Percentiles rank a stretch among this genome's conserved stretches.
These are phyloP conservation scores for Hemichromis elongatus DNA, from an alignment of 2,113 vertebrate genomes.

Conservation along the genomic window DNA sequence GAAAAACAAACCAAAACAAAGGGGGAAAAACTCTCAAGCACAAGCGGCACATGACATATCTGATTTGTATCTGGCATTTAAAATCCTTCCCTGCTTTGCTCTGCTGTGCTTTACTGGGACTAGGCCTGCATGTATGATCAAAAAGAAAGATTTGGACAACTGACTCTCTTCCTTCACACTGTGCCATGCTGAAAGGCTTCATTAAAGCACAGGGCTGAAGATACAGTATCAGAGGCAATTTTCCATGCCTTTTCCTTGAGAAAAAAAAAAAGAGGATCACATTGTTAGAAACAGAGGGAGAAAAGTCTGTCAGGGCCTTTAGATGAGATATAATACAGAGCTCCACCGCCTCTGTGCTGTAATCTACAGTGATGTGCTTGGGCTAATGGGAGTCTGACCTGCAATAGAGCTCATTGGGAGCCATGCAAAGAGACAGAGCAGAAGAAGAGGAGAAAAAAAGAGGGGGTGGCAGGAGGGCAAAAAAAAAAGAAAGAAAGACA, in stretches of 20 bases:
- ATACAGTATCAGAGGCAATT: constrained; percentile 68
- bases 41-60: constrained; percentile 3
- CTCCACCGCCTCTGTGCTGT: constrained; percentile 39
- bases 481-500: not conserved
- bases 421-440: constrained; percentile 37
- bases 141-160: constrained; percentile 34
- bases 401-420: constrained; percentile 56
- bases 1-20: not conserved
- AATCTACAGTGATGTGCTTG: constrained; percentile 57
- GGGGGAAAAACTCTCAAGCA: not conserved
- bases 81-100: constrained; percentile 11
- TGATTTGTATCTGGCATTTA: constrained; percentile 41
- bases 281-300: constrained; percentile 59
- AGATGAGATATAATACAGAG: constrained; percentile 67
- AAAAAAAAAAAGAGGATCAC: constrained; percentile 41
- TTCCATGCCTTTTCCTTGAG: constrained; percentile 51
- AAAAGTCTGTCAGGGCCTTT: constrained; percentile 47
- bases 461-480: not conserved
- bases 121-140: constrained; percentile 49
- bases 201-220: constrained; percentile 63
- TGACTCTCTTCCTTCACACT: constrained; percentile 14
- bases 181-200: constrained; percentile 57
- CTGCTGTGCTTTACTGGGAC: constrained; percentile 10
- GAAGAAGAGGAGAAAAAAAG: not conserved
- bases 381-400: constrained; percentile 70